Evolutionary conservation across 2,113 vertebrate genomes (phyloP).

Genomic region (Seriola quinqueradiata): DNA sequence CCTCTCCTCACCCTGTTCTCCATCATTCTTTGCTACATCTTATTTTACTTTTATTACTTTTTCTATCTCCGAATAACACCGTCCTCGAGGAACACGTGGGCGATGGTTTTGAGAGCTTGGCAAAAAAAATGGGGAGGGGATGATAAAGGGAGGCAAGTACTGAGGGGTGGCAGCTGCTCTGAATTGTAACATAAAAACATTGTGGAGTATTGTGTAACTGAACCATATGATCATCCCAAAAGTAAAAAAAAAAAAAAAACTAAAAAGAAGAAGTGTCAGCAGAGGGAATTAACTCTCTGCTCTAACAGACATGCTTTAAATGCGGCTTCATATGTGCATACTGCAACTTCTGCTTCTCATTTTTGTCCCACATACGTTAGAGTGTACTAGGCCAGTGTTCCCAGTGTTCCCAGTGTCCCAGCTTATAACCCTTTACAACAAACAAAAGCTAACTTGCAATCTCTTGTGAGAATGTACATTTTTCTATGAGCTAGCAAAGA

Average conservation of each 20-base stretch:
- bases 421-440: background rate
- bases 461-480: background rate
- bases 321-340: background rate
- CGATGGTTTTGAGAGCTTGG: slow-evolving; percentile 30
- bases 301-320: background rate
- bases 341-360: background rate
- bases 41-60: slow-evolving; percentile 72
- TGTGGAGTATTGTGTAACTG: slow-evolving; percentile 6
- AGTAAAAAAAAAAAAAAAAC: background rate
- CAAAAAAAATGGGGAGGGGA: background rate
- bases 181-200: slow-evolving; percentile 27
- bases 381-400: background rate
- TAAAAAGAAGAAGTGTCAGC: background rate
- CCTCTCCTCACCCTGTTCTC: slow-evolving; percentile 50
- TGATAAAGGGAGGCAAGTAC: slow-evolving; percentile 1
- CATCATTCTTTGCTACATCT: slow-evolving; percentile 65
- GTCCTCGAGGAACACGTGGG: slow-evolving; percentile 50
- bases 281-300: background rate
- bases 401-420: background rate
- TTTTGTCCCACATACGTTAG: background rate
- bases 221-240: background rate
- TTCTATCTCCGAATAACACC: slow-evolving; percentile 47
- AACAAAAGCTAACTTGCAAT: background rate
- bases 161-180: background rate
- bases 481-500: background rate